A percentile compares a stretch with the other conserved stretches of the same genome.
Conservation (phyloP, 2,113 vertebrate species). For the Cyprinus carpio region DNA sequence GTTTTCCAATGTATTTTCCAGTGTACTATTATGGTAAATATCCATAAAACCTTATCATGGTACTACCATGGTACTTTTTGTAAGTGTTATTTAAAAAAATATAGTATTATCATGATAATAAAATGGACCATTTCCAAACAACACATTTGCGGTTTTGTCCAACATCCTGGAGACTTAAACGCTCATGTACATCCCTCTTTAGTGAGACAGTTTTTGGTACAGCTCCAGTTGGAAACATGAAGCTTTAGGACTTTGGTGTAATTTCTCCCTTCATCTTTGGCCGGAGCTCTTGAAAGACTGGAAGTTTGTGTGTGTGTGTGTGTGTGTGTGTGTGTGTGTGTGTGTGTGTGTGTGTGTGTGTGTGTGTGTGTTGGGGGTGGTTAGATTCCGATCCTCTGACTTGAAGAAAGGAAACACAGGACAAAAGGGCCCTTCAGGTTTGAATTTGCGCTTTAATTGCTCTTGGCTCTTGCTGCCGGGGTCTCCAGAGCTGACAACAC, state of each 20-base stretch:
- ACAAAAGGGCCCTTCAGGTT: constrained; percentile 79
- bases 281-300: not conserved
- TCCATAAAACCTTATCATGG: not conserved
- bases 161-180: not conserved
- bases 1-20: not conserved
- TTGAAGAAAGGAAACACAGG: constrained; percentile 77
- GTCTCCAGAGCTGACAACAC: constrained; percentile 68
- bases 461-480: constrained; percentile 73
- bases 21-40: not conserved
- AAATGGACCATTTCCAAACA: not conserved
- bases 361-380: constrained; percentile 49
- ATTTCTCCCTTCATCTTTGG: constrained; percentile 44
- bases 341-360: too few relatives aligned
- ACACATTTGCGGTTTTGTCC: not conserved
- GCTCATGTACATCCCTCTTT: not conserved
- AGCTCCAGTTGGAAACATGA: not conserved
- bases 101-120: not conserved
- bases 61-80: not conserved
- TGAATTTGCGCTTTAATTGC: constrained; percentile 78
- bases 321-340: constrained; percentile 61
- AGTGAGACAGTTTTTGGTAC: not conserved
- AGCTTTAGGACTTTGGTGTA: not conserved
- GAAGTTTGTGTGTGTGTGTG: constrained; percentile 40
- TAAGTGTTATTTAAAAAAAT: not conserved
- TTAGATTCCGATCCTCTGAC: constrained; percentile 77